Percentiles rank a stretch among this genome's conserved stretches.
These are phyloP conservation scores for Lasioglossum vierecki DNA, from an alignment of 2,888 invertebrate species.

Conservation along the genomic window DNA sequence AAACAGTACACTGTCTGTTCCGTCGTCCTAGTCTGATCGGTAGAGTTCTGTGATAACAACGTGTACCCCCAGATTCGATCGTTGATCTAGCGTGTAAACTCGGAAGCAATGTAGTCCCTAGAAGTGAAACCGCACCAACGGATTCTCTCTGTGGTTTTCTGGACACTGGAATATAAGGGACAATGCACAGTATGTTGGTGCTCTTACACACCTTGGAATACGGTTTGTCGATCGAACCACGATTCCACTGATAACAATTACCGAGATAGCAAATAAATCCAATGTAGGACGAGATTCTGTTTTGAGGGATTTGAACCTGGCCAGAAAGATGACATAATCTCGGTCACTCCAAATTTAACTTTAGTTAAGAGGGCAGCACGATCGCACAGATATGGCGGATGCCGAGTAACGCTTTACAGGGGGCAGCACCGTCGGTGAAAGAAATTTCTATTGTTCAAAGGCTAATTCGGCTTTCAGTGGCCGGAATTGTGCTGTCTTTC, in stretches of 20 bases:
- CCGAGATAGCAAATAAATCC: too few species aligned
- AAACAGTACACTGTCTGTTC: neutral
- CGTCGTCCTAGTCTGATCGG: conserved; percentile 15
- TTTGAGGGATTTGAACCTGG: too few species aligned
- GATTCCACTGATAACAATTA: neutral
- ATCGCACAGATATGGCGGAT: too few species aligned
- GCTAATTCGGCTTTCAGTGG: too few species aligned
- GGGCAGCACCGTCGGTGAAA: too few species aligned
- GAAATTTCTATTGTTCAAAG: too few species aligned
- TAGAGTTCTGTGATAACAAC: conserved; percentile 9
- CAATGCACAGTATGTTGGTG: neutral
- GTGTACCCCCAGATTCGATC: neutral
- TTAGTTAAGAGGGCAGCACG: too few species aligned
- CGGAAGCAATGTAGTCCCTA: neutral
- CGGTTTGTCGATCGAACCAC: neutral
- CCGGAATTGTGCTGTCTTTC: too few species aligned
- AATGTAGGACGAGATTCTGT: too few species aligned
- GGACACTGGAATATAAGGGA: neutral
- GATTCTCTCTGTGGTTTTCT: neutral
- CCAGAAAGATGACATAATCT: too few species aligned
- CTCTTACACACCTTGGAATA: neutral
- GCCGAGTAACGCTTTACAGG: too few species aligned
- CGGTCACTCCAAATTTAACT: too few species aligned
- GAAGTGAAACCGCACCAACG: neutral
- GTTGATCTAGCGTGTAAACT: neutral